Evolutionary conservation across 2,797 vertebrate species (phyloP), one percentile per base, ranked within the genome.

Genomic region (Molossus molossus): DNA sequence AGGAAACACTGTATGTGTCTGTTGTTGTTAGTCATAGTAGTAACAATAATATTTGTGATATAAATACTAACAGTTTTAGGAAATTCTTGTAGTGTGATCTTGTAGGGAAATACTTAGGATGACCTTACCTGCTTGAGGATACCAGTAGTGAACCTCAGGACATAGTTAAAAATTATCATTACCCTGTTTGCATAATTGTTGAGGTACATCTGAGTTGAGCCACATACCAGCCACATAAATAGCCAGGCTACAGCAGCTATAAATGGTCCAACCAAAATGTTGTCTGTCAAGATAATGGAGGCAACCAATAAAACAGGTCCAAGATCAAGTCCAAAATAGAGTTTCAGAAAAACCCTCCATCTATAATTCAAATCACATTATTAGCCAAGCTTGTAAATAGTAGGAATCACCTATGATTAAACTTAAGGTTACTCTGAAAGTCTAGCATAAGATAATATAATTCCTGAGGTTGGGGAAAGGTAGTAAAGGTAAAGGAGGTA

Each of bases 31-130:
- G 20, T 25, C 8, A 14, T 23, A 45, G 53, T 29, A 60, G 14
- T 64, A 57, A 45, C 11, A 67, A 6, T 29, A 80, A 27, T 57
- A 62, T 27, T 33, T 37, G 25, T 77, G 17, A 62, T 6, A 65
- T 48, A 73, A 73, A 40, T 67, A 7, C 7, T 65, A 81, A 45
- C 57, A 55, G 12, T n/a, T 73, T 81, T 33, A 88, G 62, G 12
- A 64, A 85, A 88, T 79, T 83, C 14, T n/a, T 50, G 53, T 69
- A 18, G 70, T 91, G 48, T 64, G 57, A 77, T 77, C 72, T 91
- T 92, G 6, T 81, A 33, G 20, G 14, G 29, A 85, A 57, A 37
- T 58, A 73, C 27, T 92, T 94, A 45, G 6, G n/a, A 86, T 86
- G 75, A 48, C 58, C 21, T 40, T 40, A 50, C 33, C 15, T 65